These are phyloP conservation scores for Lymantria dispar DNA, from an alignment of 2,888 invertebrate species.

Conservation along the genomic window DNA sequence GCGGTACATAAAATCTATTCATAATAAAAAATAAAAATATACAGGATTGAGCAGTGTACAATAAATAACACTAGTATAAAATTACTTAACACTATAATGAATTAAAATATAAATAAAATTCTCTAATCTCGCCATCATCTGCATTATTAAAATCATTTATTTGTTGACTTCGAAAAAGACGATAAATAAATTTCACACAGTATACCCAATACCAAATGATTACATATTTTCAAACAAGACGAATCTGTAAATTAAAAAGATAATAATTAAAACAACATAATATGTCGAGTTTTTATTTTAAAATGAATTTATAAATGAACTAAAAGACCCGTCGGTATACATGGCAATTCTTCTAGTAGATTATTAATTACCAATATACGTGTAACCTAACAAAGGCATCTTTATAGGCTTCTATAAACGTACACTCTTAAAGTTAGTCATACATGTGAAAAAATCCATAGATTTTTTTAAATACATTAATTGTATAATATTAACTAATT, in stretches of 20 bases:
- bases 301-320: too few species aligned
- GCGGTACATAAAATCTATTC: conserved; percentile 26
- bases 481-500: too few species aligned
- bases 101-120: conserved; percentile 24
- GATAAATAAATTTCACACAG: background rate
- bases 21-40: conserved; percentile 35
- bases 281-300: background rate
- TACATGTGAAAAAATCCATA: too few species aligned
- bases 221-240: background rate
- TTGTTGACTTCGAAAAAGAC: background rate
- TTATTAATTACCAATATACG: too few species aligned
- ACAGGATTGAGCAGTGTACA: conserved; percentile 61
- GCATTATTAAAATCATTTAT: background rate
- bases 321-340: too few species aligned
- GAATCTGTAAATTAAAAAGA: background rate
- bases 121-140: conserved; percentile 16
- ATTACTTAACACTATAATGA: conserved; percentile 51
- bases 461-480: too few species aligned
- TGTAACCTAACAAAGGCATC: too few species aligned
- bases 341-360: too few species aligned
- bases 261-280: background rate
- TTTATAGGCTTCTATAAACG: too few species aligned
- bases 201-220: background rate
- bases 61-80: conserved; percentile 56
- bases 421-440: too few species aligned